Evolutionary conservation across 2,797 vertebrate species (phyloP).

Genomic region (Diplodus puntazzo): DNA sequence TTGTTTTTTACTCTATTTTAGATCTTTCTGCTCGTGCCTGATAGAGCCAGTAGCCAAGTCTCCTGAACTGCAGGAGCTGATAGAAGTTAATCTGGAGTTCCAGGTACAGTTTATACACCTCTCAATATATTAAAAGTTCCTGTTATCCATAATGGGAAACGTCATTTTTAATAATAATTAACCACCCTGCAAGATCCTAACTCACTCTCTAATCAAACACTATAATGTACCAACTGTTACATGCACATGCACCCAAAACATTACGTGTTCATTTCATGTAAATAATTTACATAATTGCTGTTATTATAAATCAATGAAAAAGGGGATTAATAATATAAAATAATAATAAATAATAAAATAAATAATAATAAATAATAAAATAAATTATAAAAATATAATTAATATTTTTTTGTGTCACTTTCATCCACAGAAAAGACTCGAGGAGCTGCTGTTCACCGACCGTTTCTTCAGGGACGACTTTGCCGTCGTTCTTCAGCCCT

Average conservation of each 20-base stretch:
- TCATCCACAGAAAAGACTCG: conserved; percentile 79
- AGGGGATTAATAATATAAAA: no score
- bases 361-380: no score
- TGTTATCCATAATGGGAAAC: background rate
- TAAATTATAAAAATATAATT: no score
- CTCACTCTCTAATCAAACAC: background rate
- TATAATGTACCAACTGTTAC: background rate
- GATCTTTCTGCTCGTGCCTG: conserved; percentile 87
- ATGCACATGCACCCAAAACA: background rate
- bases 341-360: no score
- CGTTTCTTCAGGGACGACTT: conserved; percentile 87
- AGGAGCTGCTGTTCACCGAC: conserved; percentile 79
- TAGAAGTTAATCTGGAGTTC: conserved; percentile 84
- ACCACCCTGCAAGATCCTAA: background rate
- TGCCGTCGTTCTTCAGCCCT: conserved; percentile 88
- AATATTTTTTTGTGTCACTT: background rate
- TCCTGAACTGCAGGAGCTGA: conserved; percentile 81
- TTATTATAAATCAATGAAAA: background rate
- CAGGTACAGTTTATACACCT: conserved; percentile 75
- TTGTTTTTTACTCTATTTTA: conserved; percentile 42
- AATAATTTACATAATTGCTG: conserved; percentile 1
- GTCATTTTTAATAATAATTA: background rate
- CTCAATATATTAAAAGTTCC: background rate
- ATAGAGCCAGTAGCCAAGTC: conserved; percentile 79
- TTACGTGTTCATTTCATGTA: background rate